A percentile compares a stretch with the other conserved stretches of the same genome.
Evolutionary conservation across 1,140 invertebrate species (phyloP).

Genomic region (Dendrolimus punctatus): DNA sequence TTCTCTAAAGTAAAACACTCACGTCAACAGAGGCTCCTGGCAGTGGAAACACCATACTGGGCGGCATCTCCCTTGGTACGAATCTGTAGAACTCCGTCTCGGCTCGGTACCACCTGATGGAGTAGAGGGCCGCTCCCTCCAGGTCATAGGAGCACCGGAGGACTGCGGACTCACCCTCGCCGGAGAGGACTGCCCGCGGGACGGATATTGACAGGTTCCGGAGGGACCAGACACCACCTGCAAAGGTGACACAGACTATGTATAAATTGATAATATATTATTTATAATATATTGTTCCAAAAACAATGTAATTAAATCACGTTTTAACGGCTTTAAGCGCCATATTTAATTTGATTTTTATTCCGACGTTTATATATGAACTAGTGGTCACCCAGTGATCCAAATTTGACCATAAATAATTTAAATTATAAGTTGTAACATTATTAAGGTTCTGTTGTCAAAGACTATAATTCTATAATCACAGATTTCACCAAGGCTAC

Average conservation of each 20-base stretch:
- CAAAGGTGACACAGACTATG: slow-evolving; percentile 25
- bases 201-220: slow-evolving; percentile 81
- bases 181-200: slow-evolving; percentile 81
- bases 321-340: no score
- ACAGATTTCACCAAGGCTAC: no score
- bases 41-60: slow-evolving; percentile 79
- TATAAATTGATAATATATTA: no score
- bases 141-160: slow-evolving; percentile 87
- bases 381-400: no score
- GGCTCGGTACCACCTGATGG: slow-evolving; percentile 87
- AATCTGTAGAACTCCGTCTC: slow-evolving; percentile 86
- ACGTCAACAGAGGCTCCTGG: slow-evolving; percentile 83
- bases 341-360: no score
- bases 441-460: no score
- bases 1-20: slow-evolving; percentile 56
- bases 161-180: slow-evolving; percentile 77
- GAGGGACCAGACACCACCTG: slow-evolving; percentile 77
- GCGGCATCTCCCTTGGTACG: slow-evolving; percentile 79
- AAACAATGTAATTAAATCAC: slow-evolving; percentile 8
- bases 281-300: no score
- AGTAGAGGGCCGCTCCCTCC: slow-evolving; percentile 83
- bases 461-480: no score
- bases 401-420: no score
- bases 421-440: no score
- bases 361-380: no score